These are phyloP conservation scores for Rhabdophis nuchalis DNA, from an alignment of 2,797 vertebrate genomes.

Conservation along the genomic window DNA sequence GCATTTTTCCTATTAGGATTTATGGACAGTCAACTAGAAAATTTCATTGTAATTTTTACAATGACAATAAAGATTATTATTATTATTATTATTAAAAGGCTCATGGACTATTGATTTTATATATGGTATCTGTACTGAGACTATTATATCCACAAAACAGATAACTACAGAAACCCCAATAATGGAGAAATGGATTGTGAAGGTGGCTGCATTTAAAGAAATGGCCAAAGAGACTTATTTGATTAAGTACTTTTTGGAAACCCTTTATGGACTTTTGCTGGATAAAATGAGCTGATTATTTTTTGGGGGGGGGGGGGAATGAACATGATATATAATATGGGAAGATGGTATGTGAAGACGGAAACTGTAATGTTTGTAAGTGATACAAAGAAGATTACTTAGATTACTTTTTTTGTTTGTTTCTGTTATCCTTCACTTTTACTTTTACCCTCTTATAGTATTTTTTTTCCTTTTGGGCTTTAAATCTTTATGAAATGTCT, in stretches of 20 bases:
- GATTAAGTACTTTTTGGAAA: neutral
- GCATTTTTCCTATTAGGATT: neutral
- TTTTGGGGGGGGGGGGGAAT: neutral
- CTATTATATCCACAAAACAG: neutral
- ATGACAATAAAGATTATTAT: too few relatives aligned
- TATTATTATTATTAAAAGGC: too few relatives aligned
- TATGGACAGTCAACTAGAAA: neutral
- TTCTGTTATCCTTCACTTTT: neutral
- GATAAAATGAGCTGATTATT: neutral
- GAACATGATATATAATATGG: neutral
- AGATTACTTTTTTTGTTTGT: neutral
- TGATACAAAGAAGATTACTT: neutral
- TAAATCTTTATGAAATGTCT: neutral
- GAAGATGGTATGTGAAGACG: neutral
- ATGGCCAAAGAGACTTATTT: neutral
- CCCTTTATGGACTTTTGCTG: neutral
- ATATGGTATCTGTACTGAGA: neutral
- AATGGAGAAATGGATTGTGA: neutral
- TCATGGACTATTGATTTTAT: neutral
- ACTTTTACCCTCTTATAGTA: neutral
- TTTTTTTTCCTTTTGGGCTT: neutral
- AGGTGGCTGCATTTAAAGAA: neutral
- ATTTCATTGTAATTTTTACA: too few relatives aligned
- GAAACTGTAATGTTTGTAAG: neutral
- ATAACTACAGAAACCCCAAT: neutral